phyloP scores from a whole-genome alignment of 2,888 invertebrate species.

The Tetranychus truncatus region DNA sequence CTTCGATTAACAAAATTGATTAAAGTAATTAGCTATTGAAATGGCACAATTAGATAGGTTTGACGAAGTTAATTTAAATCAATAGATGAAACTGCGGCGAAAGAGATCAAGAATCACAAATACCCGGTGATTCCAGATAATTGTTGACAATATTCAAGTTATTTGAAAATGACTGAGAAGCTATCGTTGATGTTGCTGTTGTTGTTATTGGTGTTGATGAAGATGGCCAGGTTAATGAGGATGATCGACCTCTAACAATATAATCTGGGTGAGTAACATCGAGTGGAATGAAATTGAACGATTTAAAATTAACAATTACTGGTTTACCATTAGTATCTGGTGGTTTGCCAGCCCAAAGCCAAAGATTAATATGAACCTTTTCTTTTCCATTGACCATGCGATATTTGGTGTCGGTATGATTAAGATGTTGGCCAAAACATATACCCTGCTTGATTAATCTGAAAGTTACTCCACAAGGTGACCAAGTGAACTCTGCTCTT shows the following conservation, averaged over 20 bases:
- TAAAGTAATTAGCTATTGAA: no score
- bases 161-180: background rate
- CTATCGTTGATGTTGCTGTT: background rate
- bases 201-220: background rate
- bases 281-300: background rate
- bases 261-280: background rate
- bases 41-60: no score
- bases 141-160: background rate
- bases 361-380: constrained; percentile 1
- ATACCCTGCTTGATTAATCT: background rate
- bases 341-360: background rate
- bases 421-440: background rate
- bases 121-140: background rate
- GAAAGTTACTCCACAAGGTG: background rate
- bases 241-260: background rate
- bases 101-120: background rate
- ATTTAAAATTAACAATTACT: background rate
- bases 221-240: background rate
- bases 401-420: background rate
- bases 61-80: no score
- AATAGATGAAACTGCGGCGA: no score
- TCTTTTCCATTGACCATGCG: background rate
- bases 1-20: no score
- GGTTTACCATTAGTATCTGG: background rate
- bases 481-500: constrained; percentile 1